Percentiles rank a stretch among this genome's conserved stretches.
Conservation (phyloP, 2,888 invertebrate genomes). For the Melolontha melolontha region DNA sequence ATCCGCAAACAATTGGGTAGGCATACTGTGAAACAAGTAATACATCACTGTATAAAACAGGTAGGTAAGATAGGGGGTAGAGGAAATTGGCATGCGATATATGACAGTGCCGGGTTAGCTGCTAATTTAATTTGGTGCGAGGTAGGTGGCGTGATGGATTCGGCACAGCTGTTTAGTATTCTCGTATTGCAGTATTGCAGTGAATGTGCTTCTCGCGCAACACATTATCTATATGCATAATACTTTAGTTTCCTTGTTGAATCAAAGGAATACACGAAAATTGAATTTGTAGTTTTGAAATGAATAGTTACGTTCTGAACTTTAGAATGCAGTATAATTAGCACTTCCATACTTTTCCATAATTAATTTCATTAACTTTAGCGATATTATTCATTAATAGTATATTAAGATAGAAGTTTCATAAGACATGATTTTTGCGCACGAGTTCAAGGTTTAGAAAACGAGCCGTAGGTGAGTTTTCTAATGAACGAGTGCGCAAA, state of each 20-base stretch:
- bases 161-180: conserved; percentile 55
- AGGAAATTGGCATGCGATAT: conserved; percentile 61
- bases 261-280: background rate
- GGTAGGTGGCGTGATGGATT: conserved; percentile 58
- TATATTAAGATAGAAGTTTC: too few relatives aligned
- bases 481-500: too few relatives aligned
- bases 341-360: too few relatives aligned
- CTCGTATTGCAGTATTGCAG: conserved; percentile 34
- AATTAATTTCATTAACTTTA: too few relatives aligned
- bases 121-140: conserved; percentile 59
- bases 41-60: conserved; percentile 44
- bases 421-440: too few relatives aligned
- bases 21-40: conserved; percentile 41
- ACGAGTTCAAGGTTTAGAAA: too few relatives aligned
- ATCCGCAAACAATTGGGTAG: conserved; percentile 43
- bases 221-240: conserved; percentile 7
- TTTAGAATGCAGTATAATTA: background rate
- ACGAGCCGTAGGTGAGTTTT: too few relatives aligned
- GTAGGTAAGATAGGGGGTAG: conserved; percentile 44
- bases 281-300: too few relatives aligned
- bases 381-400: too few relatives aligned
- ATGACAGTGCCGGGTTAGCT: conserved; percentile 58
- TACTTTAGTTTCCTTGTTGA: background rate
- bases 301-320: too few relatives aligned
- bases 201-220: background rate